Evolutionary conservation across 2,797 vertebrate species (phyloP), one percentile per base, ranked within the genome.

Genomic region (Sitta carolinensis): DNA sequence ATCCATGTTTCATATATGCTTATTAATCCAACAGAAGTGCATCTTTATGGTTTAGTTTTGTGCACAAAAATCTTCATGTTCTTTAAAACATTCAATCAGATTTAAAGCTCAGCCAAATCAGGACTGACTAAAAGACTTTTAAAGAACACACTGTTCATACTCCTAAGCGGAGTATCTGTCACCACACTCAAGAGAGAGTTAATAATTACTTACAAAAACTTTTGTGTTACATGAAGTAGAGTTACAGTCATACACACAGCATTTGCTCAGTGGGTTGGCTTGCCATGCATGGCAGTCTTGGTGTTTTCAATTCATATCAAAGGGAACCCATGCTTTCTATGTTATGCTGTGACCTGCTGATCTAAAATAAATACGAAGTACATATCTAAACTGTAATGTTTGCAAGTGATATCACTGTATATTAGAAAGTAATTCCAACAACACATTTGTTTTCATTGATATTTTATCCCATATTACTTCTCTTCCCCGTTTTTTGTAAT

Each of bases 341-440:
- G 5, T 70, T 59, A 76, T 47, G 83, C 26, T 92, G 91, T 88
- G 69, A 69, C 38, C 21, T 83, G 87, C 38, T 91, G 68, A 95
- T 80, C 92, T 96, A 84, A 84, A 94, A 86, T 22, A 91, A 91
- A 92, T 19, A 84, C 34, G 20, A 89, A 90, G 40, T 27, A 89
- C 29, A 17, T 19, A 40, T 84, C 69, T 82, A 76, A 69, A 17
- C 15, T 82, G 20, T 38, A 47, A n/a, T 34, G 21, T 58, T 66
- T 88, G 51, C 32, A 79, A 4, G 10, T 29, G 25, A 51, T 10
- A 76, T 32, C 11, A 45, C 5, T 67, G 13, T 77, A 7, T 30
- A 36, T 50, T 45, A 43, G 38, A 87, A 87, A 81, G 16, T 70
- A 89, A 62, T 50, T 73, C 18, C 36, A 84, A 8, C 14, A 81